phyloP scores from a whole-genome alignment of 2,797 vertebrate species.

The Channallabes apus region DNA sequence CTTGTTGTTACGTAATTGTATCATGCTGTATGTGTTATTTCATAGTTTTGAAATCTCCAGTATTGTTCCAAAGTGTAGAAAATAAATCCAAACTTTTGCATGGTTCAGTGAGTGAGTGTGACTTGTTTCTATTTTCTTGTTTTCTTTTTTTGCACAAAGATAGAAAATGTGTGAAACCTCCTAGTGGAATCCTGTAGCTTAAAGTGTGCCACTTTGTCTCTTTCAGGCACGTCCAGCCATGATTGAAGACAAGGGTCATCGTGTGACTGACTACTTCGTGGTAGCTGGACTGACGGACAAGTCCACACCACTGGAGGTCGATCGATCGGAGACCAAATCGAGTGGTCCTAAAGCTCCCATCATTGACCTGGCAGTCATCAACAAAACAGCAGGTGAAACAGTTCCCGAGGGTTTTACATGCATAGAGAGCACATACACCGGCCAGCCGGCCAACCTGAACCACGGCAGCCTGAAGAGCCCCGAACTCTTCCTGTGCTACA shows the following conservation, averaged over 20 bases:
- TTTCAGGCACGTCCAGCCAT: constrained; percentile 78
- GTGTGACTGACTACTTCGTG: constrained; percentile 98
- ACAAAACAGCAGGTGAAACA: constrained; percentile 88
- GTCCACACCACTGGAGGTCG: constrained; percentile 88
- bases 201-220: constrained; percentile 39
- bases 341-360: constrained; percentile 91
- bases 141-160: no score
- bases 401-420: constrained; percentile 97
- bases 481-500: constrained; percentile 95
- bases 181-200: not conserved
- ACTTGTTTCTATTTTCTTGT: not conserved
- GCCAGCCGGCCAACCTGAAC: constrained; percentile 94
- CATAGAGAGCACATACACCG: constrained; percentile 88
- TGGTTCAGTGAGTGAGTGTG: no score
- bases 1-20: no score
- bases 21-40: no score
- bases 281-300: constrained; percentile 95
- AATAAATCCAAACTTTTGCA: no score
- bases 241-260: constrained; percentile 96
- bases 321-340: constrained; percentile 89
- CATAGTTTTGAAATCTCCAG: no score
- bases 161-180: not conserved
- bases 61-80: no score
- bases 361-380: constrained; percentile 92
- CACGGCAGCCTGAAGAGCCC: constrained; percentile 97